Conservation (phyloP, 92 coral and sea anemone species). For the Montipora capitata region DNA sequence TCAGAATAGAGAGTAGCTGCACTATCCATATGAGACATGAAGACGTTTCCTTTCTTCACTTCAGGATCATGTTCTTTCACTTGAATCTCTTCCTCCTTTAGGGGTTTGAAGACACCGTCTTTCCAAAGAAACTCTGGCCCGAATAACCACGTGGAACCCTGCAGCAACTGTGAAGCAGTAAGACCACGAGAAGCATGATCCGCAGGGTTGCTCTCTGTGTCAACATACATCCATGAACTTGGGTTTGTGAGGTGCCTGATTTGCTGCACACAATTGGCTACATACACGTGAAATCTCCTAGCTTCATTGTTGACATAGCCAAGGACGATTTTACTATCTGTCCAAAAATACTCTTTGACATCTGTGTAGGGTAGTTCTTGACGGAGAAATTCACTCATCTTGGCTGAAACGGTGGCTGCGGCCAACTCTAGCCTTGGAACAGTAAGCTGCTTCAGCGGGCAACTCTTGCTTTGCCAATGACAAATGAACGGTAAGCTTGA, state of each 20-base stretch:
- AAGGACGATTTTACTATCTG: slow-evolving; percentile 20
- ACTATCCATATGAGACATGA: neutral
- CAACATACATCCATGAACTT: slow-evolving; percentile 24
- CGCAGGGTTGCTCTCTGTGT: slow-evolving; percentile 27
- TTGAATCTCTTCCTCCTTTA: neutral
- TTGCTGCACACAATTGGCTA: neutral
- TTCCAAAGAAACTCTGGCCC: slow-evolving; percentile 38
- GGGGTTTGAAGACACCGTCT: neutral
- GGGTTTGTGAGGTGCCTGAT: slow-evolving; percentile 14
- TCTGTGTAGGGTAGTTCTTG: slow-evolving; percentile 5
- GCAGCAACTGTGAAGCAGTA: neutral
- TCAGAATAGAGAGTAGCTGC: slow-evolving; percentile 1
- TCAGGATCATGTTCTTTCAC: slow-evolving; percentile 16
- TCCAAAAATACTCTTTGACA: slow-evolving; percentile 10
- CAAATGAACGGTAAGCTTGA: no score
- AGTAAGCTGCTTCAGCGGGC: no score
- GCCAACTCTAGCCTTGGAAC: no score
- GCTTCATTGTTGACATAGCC: slow-evolving; percentile 25
- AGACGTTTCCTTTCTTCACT: neutral
- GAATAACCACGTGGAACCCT: slow-evolving; percentile 21
- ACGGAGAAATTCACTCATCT: neutral
- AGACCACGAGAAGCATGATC: slow-evolving; percentile 32
- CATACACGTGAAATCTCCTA: slow-evolving; percentile 10
- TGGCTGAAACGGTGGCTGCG: no score
- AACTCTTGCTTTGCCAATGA: no score